Base-by-base conservation (phyloP, 2,888 invertebrate species). In the Agriopis leucophaearia region DNA sequence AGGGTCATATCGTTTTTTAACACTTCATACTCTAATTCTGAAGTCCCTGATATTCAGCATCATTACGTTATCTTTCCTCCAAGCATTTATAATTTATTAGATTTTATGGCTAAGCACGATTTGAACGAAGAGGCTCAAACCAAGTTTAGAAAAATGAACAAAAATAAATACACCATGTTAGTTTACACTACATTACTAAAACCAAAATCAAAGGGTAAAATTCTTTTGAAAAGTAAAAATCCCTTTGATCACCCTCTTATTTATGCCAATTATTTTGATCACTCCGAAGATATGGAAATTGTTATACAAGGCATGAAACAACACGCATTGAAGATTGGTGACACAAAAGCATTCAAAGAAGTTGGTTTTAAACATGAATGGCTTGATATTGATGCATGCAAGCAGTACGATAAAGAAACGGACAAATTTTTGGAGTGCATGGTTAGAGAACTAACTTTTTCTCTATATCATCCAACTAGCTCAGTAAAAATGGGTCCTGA, bases 401-500 rank as follows among this genome's bases (percentile, higher is more conserved):
- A 81, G 45, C 18, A 76, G 6, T 81, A 79, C 47, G 73, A 82
- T 2, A 81, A 81, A 60, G 61, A 65, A 8, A 82, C 81, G 38
- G 86, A 89, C 55, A 79, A 85, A 4, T 81, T 80, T 71, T 69
- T 88, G 13, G 82, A 86, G 64, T 90, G 90, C 59, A 73, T 82
- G 45, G 70, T 82, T 1, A 69, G 90, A 84, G 68, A 87, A 69
- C 54, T 88, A 42, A 88, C 90, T 2, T 84, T 88, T 69, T 87
- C 90, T 0, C 95, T 97, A 48, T 97, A 96, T 77, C 97, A 97
- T 87, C 97, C 97, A 0, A 95, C 95, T 2, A 95, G 97, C 57
- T 95, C 95, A 0, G 91, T 91, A 0, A 95, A 94, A 84, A 96
- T 96, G 96, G 96, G 96, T 5, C 92, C 95, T 0, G 77, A 78